Percentiles rank a stretch among this genome's conserved stretches.
phyloP scores from a whole-genome alignment of 2,113 vertebrate genomes.

The Vulpes vulpes region DNA sequence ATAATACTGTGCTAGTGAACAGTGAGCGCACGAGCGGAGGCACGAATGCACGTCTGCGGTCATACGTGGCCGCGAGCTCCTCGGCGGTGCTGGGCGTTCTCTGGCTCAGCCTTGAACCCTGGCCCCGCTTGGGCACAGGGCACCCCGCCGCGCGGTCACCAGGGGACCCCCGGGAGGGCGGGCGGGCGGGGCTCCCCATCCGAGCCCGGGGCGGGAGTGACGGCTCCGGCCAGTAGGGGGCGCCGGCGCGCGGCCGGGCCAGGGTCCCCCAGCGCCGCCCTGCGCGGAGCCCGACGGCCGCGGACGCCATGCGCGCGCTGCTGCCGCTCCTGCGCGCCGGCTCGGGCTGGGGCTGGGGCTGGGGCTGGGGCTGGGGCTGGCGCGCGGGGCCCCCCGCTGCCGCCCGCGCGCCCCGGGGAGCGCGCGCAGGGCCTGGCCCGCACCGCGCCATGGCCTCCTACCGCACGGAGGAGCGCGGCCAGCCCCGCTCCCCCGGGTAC shows the following conservation, averaged over 20 bases:
- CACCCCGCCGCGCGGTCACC: no score
- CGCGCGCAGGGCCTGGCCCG: conserved; percentile 28
- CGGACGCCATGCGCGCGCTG: conserved; percentile 72
- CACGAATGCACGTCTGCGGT: not conserved
- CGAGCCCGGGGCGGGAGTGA: not conserved
- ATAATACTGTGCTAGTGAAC: not conserved
- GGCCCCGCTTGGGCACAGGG: not conserved
- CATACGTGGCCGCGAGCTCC: not conserved
- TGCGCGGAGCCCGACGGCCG: rapidly evolving
- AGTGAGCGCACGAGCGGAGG: not conserved
- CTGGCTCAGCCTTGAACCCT: not conserved
- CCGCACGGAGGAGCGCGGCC: conserved; percentile 92
- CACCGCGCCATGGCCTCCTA: conserved; percentile 87
- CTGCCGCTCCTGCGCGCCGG: conserved; percentile 18
- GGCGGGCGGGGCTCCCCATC: no score
- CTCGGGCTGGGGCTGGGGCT: no score
- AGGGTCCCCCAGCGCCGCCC: not conserved
- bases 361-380: not conserved
- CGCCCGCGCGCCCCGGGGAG: not conserved
- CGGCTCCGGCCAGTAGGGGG: conserved; percentile 63
- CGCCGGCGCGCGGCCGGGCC: not conserved
- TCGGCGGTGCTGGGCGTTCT: not conserved
- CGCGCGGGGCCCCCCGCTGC: not conserved
- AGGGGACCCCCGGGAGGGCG: no score
- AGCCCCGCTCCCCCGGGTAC: conserved; percentile 88